These are phyloP conservation scores for Campoplex nolae DNA, from an alignment of 2,888 invertebrate species.

Conservation along the genomic window DNA sequence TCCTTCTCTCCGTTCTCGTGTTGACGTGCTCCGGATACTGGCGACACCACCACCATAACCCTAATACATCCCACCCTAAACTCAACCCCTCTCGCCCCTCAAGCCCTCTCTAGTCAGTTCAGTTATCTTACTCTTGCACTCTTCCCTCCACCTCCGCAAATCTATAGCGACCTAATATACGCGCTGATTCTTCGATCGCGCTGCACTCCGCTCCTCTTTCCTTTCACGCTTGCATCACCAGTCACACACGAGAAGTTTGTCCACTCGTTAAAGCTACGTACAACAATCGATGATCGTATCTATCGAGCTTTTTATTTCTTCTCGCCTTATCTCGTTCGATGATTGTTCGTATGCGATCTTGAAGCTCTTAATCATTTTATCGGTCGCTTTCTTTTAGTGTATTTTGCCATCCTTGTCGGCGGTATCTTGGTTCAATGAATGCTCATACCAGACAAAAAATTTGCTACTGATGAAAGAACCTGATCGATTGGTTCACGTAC, in stretches of 20 bases:
- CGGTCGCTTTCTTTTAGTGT: neutral
- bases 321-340: neutral
- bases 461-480: neutral
- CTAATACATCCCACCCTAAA: slow-evolving; percentile 52
- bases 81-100: slow-evolving; percentile 63
- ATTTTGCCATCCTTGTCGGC: neutral
- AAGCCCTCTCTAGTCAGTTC: slow-evolving; percentile 31
- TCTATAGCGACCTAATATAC: slow-evolving; percentile 36
- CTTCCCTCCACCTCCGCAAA: slow-evolving; percentile 27
- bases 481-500: slow-evolving; percentile 20
- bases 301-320: neutral
- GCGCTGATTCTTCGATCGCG: slow-evolving; percentile 23
- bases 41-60: slow-evolving; percentile 69
- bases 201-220: slow-evolving; percentile 34
- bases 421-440: slow-evolving; percentile 57
- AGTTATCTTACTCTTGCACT: slow-evolving; percentile 59
- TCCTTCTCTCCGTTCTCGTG: slow-evolving; percentile 36
- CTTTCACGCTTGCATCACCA: slow-evolving; percentile 59
- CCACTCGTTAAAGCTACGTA: neutral
- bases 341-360: neutral
- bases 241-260: slow-evolving; percentile 61
- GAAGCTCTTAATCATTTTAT: neutral
- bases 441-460: neutral
- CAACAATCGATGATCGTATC: slow-evolving; percentile 28
- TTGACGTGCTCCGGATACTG: slow-evolving; percentile 70